These are phyloP conservation scores for Drosophila conformis DNA, from an alignment of 2,888 invertebrate species.

Conservation along the genomic window DNA sequence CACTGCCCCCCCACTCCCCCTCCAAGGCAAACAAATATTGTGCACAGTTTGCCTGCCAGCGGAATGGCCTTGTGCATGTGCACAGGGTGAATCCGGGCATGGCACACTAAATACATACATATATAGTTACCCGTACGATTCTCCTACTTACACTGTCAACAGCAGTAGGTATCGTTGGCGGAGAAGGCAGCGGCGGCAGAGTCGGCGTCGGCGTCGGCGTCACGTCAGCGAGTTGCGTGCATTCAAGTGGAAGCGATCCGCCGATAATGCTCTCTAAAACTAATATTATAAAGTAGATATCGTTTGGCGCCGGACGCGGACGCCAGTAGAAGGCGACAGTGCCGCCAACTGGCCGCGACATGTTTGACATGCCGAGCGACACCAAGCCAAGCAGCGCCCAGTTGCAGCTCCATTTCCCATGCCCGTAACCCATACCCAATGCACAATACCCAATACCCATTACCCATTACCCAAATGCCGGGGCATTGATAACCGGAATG, in stretches of 20 bases:
- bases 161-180: conserved; percentile 26
- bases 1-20: conserved; percentile 5
- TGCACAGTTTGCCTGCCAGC: conserved; percentile 26
- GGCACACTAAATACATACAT: neutral
- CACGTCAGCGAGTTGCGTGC: conserved; percentile 58
- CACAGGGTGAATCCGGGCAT: conserved; percentile 37
- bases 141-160: conserved; percentile 48
- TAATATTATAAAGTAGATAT: conserved; percentile 82
- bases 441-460: conserved; percentile 12
- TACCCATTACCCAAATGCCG: conserved; percentile 39
- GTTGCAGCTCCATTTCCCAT: conserved; percentile 34
- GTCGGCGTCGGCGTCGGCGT: conserved; percentile 27
- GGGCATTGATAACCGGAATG: conserved; percentile 62
- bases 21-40: conserved; percentile 36
- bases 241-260: conserved; percentile 81
- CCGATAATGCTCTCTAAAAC: conserved; percentile 82
- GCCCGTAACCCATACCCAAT: conserved; percentile 39
- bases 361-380: conserved; percentile 81
- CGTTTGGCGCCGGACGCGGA: conserved; percentile 80
- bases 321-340: conserved; percentile 71
- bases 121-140: conserved; percentile 40
- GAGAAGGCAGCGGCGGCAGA: conserved; percentile 16
- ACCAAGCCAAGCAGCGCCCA: conserved; percentile 40
- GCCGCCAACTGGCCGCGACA: conserved; percentile 84
- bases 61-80: conserved; percentile 60